Base-by-base conservation (phyloP, 2,888 invertebrate species). In the Zootermopsis nevadensis region DNA sequence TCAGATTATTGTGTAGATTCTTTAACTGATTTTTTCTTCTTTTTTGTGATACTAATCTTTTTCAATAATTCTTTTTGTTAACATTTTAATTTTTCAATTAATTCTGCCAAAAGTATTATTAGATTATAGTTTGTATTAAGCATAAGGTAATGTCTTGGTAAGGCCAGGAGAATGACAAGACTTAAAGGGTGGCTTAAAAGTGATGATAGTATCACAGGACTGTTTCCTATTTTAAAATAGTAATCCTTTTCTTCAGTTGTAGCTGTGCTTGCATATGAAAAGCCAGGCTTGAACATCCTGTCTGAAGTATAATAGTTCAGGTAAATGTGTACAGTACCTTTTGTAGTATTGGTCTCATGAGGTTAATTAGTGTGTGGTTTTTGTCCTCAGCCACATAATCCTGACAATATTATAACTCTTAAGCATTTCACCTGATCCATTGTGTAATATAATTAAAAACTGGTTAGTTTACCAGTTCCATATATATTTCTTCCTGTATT, bases 281-380 rank as follows among this genome's bases (percentile, higher is more conserved):
- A 33, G 69, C 31, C 69, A 69, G 69, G 69, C 22, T 69, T 22
- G 69, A 69, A 69, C 69, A 33, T 69, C 31, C 69, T 69, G 30
- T 31, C 19, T 33, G 69, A 69, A 69, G 22, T n/a, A n/a, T n/a
- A n/a, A n/a, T 60, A 60, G 48, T 27, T 33, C 69, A 69, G 33
- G 33, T 67, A 69, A 33, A 33, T 69, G 30, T 69, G 10, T 33
- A 1, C 33, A 69, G 4, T 80, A 76, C 82, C 42, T 79, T 76
- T 66, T 69, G 22, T 85, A 83, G 72, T 42, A 82, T 88, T 87
- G 24, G 87, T 88, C 83, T 35, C 82, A 83, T 60, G 67, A 67
- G 77, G 48, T 82, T 80, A 79, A 83, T 81, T 84, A 30, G 42
- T 77, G 31, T 35, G 82, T 72, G 24, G 55, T 81, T 38, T 19